A percentile compares a stretch with the other conserved stretches of the same genome.
Evolutionary conservation across 2,888 invertebrate genomes (phyloP).

Genomic region (Caenorhabditis sinica): DNA sequence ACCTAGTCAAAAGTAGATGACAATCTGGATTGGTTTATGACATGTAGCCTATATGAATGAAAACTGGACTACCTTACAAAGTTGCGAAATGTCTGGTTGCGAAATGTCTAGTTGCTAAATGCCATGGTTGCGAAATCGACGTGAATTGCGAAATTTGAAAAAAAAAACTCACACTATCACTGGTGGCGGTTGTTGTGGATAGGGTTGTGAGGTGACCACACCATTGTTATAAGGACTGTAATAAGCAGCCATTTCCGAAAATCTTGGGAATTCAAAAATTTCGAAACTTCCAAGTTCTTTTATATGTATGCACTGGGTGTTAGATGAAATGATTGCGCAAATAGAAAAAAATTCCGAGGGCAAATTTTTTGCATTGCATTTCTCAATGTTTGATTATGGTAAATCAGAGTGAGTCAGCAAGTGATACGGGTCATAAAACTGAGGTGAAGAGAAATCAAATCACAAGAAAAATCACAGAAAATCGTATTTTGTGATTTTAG

Average conservation of each 20-base stretch:
- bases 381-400: conserved; percentile 1
- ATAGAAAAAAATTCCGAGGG: too few relatives aligned
- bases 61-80: too few relatives aligned
- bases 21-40: too few relatives aligned
- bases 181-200: conserved; percentile 24
- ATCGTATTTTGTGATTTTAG: neutral
- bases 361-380: neutral
- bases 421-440: neutral
- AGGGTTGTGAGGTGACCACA: neutral
- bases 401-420: conserved; percentile 8
- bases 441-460: too few relatives aligned
- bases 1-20: too few relatives aligned
- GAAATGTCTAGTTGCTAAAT: neutral
- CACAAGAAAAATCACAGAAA: neutral
- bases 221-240: conserved; percentile 26
- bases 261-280: neutral
- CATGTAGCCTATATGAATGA: too few relatives aligned
- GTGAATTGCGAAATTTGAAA: too few relatives aligned
- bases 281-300: neutral
- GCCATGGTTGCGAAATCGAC: neutral
- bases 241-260: conserved; percentile 19
- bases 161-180: conserved; percentile 29
- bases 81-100: too few relatives aligned
- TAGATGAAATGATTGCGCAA: too few relatives aligned
- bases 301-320: neutral